Evolutionary conservation across 2,888 invertebrate genomes (phyloP).

Genomic region (Nephrotoma flavescens): DNA sequence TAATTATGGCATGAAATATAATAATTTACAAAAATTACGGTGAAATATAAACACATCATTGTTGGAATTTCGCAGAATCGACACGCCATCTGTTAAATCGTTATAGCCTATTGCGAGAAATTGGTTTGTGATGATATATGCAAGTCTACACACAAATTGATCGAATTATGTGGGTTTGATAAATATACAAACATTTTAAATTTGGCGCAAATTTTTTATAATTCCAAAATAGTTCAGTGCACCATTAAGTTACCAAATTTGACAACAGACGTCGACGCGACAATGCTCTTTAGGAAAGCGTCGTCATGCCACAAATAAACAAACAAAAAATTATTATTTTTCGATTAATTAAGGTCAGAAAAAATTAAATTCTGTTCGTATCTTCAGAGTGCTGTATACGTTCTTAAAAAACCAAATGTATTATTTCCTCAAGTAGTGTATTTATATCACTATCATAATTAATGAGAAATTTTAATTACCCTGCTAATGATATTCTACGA

Average conservation of each 20-base stretch:
- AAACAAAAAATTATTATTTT: background rate
- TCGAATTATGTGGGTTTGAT: background rate
- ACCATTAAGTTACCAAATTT: too few relatives aligned
- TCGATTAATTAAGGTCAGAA: background rate
- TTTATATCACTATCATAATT: background rate
- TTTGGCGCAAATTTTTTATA: background rate
- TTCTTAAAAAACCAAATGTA: background rate
- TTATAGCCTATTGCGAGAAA: background rate
- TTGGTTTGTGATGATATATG: background rate
- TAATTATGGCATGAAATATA: background rate
- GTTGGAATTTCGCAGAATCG: background rate
- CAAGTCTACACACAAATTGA: background rate
- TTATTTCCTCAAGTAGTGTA: background rate
- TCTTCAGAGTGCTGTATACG: background rate
- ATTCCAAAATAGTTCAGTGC: background rate
- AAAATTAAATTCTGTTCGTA: background rate
- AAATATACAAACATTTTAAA: background rate
- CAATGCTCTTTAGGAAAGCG: background rate
- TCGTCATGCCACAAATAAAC: background rate
- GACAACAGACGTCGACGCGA: too few relatives aligned
- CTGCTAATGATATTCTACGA: background rate
- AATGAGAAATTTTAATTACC: background rate
- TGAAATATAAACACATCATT: background rate
- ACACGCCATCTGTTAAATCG: background rate
- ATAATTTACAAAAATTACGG: background rate